These are phyloP conservation scores for Mesopsocus fuscifrons DNA, from an alignment of 2,888 invertebrate genomes.

Conservation along the genomic window DNA sequence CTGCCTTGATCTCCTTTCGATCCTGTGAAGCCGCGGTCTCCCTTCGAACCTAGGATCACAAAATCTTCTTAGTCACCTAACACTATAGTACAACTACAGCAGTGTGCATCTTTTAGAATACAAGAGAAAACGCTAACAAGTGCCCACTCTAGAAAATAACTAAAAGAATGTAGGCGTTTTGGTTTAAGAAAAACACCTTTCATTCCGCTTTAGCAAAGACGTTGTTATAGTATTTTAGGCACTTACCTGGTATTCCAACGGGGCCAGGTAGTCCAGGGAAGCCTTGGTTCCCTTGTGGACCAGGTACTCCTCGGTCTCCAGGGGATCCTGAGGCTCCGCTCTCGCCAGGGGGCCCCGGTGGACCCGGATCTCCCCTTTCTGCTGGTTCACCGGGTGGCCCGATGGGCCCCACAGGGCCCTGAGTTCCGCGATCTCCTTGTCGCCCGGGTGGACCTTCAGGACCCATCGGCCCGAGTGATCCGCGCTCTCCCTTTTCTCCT, in stretches of 20 bases:
- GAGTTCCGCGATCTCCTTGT: conserved; percentile 56
- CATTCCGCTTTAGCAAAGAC: no score
- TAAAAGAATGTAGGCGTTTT: no score
- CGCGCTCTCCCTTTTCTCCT: conserved; percentile 61
- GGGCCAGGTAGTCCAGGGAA: conserved; percentile 37
- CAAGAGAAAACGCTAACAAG: no score
- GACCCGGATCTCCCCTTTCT: conserved; percentile 57
- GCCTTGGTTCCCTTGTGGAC: conserved; percentile 48
- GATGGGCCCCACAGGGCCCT: conserved; percentile 51
- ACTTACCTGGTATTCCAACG: conserved; percentile 24
- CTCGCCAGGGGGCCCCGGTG: conserved; percentile 49
- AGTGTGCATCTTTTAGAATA: no score
- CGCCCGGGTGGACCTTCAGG: conserved; percentile 56
- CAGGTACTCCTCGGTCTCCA: conserved; percentile 54
- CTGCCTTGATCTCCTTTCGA: conserved; percentile 13
- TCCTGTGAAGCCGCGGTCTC: conserved; percentile 39
- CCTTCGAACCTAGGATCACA: conserved; percentile 51
- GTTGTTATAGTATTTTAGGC: no score
- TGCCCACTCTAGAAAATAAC: no score
- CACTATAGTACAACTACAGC: no score
- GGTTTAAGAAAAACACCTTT: conserved; percentile 49
- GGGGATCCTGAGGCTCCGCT: conserved; percentile 47
- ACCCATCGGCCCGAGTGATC: conserved; percentile 44
- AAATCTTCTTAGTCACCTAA: no score
- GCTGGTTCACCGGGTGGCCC: conserved; percentile 68